Conservation (phyloP, 2,888 invertebrate genomes). For the Acanthosepion esculentum region DNA sequence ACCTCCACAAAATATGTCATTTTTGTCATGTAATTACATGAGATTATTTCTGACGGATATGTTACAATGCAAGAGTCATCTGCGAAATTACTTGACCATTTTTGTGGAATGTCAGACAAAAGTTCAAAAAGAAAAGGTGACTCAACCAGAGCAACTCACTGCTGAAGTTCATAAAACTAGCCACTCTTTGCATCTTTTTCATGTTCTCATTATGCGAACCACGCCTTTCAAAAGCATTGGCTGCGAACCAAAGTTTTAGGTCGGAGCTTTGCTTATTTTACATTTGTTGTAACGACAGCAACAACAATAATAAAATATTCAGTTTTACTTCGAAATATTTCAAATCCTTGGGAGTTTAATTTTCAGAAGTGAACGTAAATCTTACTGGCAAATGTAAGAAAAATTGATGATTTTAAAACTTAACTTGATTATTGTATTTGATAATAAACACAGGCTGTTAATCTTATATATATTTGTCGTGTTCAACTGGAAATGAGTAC, state of each 20-base stretch:
- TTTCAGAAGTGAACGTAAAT: no score
- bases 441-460: no score
- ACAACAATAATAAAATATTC: no score
- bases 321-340: no score
- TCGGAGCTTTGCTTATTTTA: background rate
- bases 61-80: constrained; percentile 17
- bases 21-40: constrained; percentile 18
- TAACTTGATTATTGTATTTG: no score
- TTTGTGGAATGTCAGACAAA: background rate
- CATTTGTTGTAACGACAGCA: background rate
- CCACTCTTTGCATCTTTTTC: background rate
- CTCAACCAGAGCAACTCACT: background rate
- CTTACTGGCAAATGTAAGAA: no score
- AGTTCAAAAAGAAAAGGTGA: constrained; percentile 21
- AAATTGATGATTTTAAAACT: no score
- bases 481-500: no score
- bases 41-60: background rate
- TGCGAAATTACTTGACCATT: constrained; percentile 33
- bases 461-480: no score
- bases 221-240: background rate
- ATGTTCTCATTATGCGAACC: background rate
- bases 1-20: background rate
- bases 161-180: background rate
- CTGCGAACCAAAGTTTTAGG: background rate
- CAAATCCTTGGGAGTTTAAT: no score